A percentile compares a stretch with the other conserved stretches of the same genome.
phyloP scores from a whole-genome alignment of 2,888 invertebrate species.

The Labia minor region DNA sequence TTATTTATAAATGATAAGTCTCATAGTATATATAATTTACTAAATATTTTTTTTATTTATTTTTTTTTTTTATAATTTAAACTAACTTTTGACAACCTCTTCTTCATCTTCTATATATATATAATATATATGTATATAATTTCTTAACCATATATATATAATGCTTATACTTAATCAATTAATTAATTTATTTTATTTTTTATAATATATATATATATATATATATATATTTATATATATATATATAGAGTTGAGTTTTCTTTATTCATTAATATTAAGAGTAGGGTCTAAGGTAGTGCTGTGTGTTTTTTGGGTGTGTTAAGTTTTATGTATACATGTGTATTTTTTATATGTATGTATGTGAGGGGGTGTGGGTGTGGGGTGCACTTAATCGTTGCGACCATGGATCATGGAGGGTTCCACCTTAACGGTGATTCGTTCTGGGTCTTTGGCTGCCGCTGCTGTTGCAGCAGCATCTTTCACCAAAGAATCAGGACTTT shows the following conservation, averaged over 20 bases:
- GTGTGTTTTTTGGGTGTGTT: background rate
- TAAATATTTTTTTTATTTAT: slow-evolving; percentile 21
- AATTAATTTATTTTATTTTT: slow-evolving; percentile 34
- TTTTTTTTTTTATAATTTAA: slow-evolving; percentile 21
- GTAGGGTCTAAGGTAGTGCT: background rate
- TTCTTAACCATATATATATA: slow-evolving; percentile 19
- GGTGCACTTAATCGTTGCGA: slow-evolving; percentile 2
- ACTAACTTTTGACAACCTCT: slow-evolving; percentile 20
- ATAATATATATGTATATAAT: slow-evolving; percentile 18
- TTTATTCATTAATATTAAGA: background rate
- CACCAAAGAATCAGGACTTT: slow-evolving; percentile 34
- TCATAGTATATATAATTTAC: slow-evolving; percentile 17
- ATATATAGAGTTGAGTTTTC: background rate
- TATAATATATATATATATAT: too few species aligned
- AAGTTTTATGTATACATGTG: slow-evolving; percentile 7
- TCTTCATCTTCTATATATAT: too few species aligned
- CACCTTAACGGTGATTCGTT: slow-evolving; percentile 22
- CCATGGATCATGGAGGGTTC: slow-evolving; percentile 22
- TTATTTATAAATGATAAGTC: slow-evolving; percentile 30
- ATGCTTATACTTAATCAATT: slow-evolving; percentile 22
- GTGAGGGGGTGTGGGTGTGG: background rate
- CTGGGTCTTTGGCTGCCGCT: slow-evolving; percentile 23
- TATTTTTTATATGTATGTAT: background rate
- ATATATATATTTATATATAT: too few species aligned
- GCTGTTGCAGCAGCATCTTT: slow-evolving; percentile 22